A percentile compares a stretch with the other conserved stretches of the same genome.
phyloP scores from a whole-genome alignment of 2,113 vertebrate species.

The Empidonax traillii region DNA sequence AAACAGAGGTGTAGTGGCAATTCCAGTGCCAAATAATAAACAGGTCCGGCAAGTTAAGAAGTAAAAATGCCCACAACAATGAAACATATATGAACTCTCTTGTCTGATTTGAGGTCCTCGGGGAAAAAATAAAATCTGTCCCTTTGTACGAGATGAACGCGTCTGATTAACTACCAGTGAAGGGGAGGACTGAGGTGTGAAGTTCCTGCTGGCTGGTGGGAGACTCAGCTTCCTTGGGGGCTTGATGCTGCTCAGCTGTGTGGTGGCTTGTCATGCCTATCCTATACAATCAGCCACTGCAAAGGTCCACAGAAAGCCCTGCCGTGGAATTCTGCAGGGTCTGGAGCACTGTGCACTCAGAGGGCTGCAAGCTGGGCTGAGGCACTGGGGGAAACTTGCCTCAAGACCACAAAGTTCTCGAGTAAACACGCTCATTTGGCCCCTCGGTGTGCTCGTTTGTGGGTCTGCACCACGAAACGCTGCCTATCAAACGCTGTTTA shows the following conservation, averaged over 20 bases:
- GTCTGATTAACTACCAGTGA: neutral
- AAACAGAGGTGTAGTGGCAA: neutral
- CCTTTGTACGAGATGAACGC: neutral
- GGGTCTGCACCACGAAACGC: neutral
- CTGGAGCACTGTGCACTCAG: accelerated
- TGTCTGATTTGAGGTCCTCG: neutral
- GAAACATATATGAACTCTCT: neutral
- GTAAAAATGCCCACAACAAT: neutral
- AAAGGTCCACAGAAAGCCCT: neutral
- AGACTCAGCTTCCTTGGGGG: neutral
- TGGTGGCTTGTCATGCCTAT: neutral
- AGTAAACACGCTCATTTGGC: neutral
- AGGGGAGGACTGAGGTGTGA: neutral
- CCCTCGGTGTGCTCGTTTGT: neutral
- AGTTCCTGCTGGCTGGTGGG: neutral
- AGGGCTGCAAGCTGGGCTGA: neutral
- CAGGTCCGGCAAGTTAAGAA: neutral
- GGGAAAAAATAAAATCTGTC: neutral
- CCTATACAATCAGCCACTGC: neutral
- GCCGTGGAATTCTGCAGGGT: neutral
- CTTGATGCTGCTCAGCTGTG: neutral
- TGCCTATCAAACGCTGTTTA: neutral
- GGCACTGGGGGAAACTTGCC: neutral
- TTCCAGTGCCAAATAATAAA: neutral
- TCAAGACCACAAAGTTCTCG: neutral